Evolutionary conservation across 2,888 invertebrate species (phyloP).

Genomic region (Habrosyne pyritoides): DNA sequence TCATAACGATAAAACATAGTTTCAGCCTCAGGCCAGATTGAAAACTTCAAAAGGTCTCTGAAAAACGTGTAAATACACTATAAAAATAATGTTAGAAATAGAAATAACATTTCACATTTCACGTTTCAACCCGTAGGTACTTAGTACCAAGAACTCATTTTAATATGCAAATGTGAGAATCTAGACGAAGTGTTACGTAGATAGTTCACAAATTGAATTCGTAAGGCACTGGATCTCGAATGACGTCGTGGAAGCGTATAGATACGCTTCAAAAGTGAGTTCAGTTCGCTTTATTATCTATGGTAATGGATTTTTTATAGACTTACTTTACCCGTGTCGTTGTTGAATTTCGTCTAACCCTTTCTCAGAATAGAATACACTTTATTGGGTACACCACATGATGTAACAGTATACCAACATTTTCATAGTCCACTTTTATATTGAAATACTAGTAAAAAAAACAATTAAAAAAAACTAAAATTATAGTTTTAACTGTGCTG

Average conservation of each 20-base stretch:
- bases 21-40: too few relatives aligned
- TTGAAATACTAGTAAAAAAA: too few relatives aligned
- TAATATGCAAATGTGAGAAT: slow-evolving; percentile 61
- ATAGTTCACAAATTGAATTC: slow-evolving; percentile 61
- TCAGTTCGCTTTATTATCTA: not conserved
- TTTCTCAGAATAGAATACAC: too few relatives aligned
- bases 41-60: too few relatives aligned
- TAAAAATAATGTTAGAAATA: not conserved
- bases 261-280: not conserved
- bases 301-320: slow-evolving; percentile 2
- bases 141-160: slow-evolving; percentile 43
- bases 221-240: slow-evolving; percentile 7
- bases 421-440: too few relatives aligned
- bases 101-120: not conserved
- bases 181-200: slow-evolving; percentile 44
- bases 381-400: too few relatives aligned
- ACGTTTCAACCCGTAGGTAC: slow-evolving; percentile 10
- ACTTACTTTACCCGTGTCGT: not conserved
- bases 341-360: not conserved
- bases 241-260: not conserved
- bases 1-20: too few relatives aligned
- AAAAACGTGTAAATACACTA: not conserved
- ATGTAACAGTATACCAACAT: too few relatives aligned
- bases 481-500: too few relatives aligned
- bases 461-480: too few relatives aligned